Evolutionary conservation across 1,140 invertebrate species (phyloP).

Genomic region (Drosophila subobscura): DNA sequence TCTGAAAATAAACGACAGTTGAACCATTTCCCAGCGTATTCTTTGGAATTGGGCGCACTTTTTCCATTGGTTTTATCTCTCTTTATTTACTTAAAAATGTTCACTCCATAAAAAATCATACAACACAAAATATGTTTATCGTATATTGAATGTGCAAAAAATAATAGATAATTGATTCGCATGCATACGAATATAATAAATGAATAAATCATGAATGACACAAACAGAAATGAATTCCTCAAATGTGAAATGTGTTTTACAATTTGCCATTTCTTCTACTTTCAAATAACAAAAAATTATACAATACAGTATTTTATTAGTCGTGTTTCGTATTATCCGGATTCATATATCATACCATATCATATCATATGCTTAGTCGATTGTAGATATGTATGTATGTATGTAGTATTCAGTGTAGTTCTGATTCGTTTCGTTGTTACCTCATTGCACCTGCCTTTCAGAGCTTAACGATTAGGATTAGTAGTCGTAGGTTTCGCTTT

Average conservation of each 20-base stretch:
- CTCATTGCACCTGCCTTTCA: conserved; percentile 57
- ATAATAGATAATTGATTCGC: conserved; percentile 67
- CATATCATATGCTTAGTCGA: conserved; percentile 52
- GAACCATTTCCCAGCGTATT: no score
- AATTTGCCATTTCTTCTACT: conserved; percentile 18
- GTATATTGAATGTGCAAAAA: conserved; percentile 51
- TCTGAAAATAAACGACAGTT: no score
- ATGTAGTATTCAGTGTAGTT: conserved; percentile 33
- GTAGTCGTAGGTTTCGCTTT: conserved; percentile 67
- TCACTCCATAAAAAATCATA: conserved; percentile 78
- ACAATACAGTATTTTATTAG: conserved; percentile 51
- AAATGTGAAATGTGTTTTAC: conserved; percentile 33
- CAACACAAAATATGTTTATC: conserved; percentile 72
- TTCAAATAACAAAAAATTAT: conserved; percentile 56
- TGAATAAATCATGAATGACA: conserved; percentile 64
- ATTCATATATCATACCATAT: conserved; percentile 42
- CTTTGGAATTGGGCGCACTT: no score
- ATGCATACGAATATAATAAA: conserved; percentile 69
- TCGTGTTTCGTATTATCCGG: conserved; percentile 79
- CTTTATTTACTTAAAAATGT: conserved; percentile 76
- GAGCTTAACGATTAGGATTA: conserved; percentile 62
- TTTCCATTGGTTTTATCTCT: conserved; percentile 35
- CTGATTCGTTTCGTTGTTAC: conserved; percentile 77
- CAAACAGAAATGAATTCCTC: conserved; percentile 49
- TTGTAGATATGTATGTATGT: background rate